Base-by-base conservation (phyloP, 2,888 invertebrate genomes). In the Epiblema foenella region DNA sequence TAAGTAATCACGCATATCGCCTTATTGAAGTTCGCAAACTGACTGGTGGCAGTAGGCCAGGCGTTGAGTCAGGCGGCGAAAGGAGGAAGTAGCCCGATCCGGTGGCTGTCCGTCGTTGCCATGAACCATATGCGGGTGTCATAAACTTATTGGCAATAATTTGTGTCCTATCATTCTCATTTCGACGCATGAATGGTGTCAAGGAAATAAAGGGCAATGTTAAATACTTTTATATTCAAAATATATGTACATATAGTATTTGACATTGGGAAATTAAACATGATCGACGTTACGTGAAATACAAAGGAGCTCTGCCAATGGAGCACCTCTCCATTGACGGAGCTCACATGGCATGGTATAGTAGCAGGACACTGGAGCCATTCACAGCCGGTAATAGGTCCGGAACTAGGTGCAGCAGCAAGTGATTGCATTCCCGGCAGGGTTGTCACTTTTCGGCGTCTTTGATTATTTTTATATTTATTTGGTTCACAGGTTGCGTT, bases 1-100 rank as follows among this genome's bases (percentile, higher is more conserved):
- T 65, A 65, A 59, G 64, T 69, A 52, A 69, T 65, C 29, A 12
- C 29, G 52, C 52, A n/a, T 52, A 69, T 42, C 52, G 24, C 42
- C 58, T 59, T 59, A 39, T 69, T 33, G 39, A 33, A 18, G 33
- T 59, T 52, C 59, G 24, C 18, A 20, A 54, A 42, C 8, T 62
- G 33, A 18, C 52, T 11, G n/a, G n/a, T 20, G 37, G 39, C 54
- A 24, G 64, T 64, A n/a, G 52, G 64, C 2, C 39, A 52, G 42
- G 58, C 58, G 39, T 11, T 63, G 63, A 63, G 15, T 52, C 63
- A 64, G 52, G 52, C 52, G 39, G 52, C 18, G 37, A 63, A 52
- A 52, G 37, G 63, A 37, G 52, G 37, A 39, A 20, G 39, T 10
- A 37, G 2, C 39, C n/a, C 39, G 20, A 64, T 64, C 54, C 24